Percentiles rank a stretch among this genome's conserved stretches.
Conservation (phyloP, 1,140 invertebrate species). For the Philaenus spumarius region DNA sequence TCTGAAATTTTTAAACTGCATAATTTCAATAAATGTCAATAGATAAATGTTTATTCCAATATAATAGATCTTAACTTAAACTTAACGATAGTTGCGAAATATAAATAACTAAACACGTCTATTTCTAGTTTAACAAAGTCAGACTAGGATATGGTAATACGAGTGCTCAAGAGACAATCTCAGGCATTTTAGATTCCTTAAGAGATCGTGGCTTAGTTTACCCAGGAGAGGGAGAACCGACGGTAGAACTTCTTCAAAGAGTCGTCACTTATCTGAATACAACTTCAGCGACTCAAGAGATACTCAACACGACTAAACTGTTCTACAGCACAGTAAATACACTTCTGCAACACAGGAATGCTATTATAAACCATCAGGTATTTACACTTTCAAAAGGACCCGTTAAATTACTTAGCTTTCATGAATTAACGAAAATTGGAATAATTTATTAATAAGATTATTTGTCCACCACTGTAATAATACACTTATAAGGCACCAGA, state of each 20-base stretch:
- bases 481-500: too few species aligned
- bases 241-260: conserved; percentile 16
- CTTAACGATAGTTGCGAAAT: too few species aligned
- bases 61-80: too few species aligned
- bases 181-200: conserved; percentile 7
- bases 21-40: too few species aligned
- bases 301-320: conserved; percentile 15
- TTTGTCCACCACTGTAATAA: neutral
- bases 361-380: conserved; percentile 23
- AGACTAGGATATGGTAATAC: conserved; percentile 50
- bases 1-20: too few species aligned
- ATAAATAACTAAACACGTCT: too few species aligned
- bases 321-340: conserved; percentile 23
- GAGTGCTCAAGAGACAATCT: conserved; percentile 4
- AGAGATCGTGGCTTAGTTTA: conserved; percentile 11
- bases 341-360: conserved; percentile 10
- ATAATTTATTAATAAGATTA: neutral
- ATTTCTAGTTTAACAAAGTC: conserved; percentile 49
- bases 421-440: too few species aligned
- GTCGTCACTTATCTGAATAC: conserved; percentile 17
- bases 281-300: conserved; percentile 15
- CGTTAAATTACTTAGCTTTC: too few species aligned
- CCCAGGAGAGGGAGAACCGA: conserved; percentile 24
- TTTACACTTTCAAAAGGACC: too few species aligned
- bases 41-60: too few species aligned